These are phyloP conservation scores for Sinopyrophorus schimmeli DNA, from an alignment of 2,888 invertebrate species.

Conservation along the genomic window DNA sequence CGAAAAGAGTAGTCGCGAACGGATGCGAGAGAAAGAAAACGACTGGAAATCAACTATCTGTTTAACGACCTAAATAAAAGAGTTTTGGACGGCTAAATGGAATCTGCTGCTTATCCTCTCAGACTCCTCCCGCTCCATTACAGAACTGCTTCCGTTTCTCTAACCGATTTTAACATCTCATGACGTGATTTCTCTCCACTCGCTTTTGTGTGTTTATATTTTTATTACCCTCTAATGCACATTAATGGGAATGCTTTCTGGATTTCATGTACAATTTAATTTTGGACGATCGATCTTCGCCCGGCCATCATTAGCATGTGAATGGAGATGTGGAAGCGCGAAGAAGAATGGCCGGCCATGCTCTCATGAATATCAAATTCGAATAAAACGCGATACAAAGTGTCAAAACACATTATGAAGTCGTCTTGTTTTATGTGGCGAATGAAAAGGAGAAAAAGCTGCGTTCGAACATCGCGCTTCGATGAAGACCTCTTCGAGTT, in stretches of 20 bases:
- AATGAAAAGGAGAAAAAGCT: constrained; percentile 32
- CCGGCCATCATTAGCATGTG: too few species aligned
- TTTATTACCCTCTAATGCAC: constrained; percentile 24
- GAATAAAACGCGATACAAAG: constrained; percentile 39
- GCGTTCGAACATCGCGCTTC: constrained; percentile 18
- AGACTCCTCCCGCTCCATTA: constrained; percentile 47
- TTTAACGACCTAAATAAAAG: constrained; percentile 55
- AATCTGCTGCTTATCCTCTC: constrained; percentile 51
- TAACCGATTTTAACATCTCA: constrained; percentile 50
- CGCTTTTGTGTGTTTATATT: constrained; percentile 27
- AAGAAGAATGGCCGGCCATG: too few species aligned
- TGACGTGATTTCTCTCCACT: constrained; percentile 33
- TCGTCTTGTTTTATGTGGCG: constrained; percentile 39
- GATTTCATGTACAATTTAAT: too few species aligned
- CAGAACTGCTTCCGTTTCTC: constrained; percentile 45
- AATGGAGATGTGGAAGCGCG: too few species aligned
- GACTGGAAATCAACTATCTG: constrained; percentile 49
- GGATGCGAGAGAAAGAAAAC: constrained; percentile 41
- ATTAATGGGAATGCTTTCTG: constrained; percentile 10
- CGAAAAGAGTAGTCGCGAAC: constrained; percentile 33
- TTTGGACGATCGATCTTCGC: too few species aligned
- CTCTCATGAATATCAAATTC: constrained; percentile 28
- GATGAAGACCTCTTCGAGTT: constrained; percentile 28
- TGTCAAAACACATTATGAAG: constrained; percentile 42
- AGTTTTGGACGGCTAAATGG: constrained; percentile 55